A percentile compares a stretch with the other conserved stretches of the same genome.
Conservation (phyloP, 2,113 vertebrate genomes). For the Hemiprocne comata region DNA sequence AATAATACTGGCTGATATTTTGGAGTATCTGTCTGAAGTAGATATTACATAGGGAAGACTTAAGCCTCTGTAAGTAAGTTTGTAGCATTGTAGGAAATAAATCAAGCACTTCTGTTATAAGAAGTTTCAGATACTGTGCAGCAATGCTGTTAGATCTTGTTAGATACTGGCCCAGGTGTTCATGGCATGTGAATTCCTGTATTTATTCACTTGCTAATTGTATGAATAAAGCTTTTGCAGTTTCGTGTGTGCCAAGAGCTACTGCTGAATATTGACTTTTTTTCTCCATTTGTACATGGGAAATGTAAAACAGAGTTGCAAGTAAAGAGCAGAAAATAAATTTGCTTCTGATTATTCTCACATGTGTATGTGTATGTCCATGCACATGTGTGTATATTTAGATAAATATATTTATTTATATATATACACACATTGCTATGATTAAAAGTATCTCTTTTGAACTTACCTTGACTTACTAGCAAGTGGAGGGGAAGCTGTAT, state of each 20-base stretch:
- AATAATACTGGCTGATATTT: neutral
- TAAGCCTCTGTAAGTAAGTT: neutral
- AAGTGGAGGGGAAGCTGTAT: neutral
- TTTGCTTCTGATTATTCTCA: accelerated
- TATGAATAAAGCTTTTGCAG: neutral
- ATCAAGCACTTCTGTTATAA: neutral
- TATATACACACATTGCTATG: neutral
- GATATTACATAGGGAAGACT: neutral
- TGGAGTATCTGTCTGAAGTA: neutral
- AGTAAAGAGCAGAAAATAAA: neutral
- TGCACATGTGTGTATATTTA: neutral
- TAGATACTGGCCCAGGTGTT: neutral
- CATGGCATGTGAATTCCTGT: neutral
- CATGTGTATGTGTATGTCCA: accelerated
- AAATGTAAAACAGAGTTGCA: neutral
- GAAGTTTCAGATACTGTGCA: neutral
- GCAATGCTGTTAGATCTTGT: neutral
- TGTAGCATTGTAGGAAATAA: neutral
- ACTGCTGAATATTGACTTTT: neutral
- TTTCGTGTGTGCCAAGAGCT: neutral
- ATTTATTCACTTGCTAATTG: neutral
- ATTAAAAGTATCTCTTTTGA: neutral
- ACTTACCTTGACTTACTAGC: neutral
- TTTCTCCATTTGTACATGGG: neutral
- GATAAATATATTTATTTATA: no score